Evolutionary conservation across 2,888 invertebrate genomes (phyloP).

Genomic region (Cetonia aurata): DNA sequence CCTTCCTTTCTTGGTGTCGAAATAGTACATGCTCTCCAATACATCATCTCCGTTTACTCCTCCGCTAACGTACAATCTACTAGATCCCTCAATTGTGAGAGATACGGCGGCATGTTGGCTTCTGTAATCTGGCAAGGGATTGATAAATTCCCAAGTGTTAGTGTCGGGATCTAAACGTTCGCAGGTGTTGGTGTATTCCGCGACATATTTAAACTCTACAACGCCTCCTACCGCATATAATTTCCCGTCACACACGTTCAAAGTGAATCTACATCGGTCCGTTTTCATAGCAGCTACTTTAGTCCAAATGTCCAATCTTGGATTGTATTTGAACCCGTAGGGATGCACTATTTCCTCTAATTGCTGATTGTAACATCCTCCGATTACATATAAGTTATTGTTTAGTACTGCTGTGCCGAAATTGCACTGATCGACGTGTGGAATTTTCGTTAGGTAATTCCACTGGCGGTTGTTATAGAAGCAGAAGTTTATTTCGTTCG

Average conservation of each 20-base stretch:
- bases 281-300: slow-evolving; percentile 77
- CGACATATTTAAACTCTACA: slow-evolving; percentile 69
- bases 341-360: slow-evolving; percentile 79
- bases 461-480: slow-evolving; percentile 72
- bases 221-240: slow-evolving; percentile 77
- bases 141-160: slow-evolving; percentile 73
- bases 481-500: slow-evolving; percentile 77
- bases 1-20: slow-evolving; percentile 68
- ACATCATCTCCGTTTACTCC: slow-evolving; percentile 71
- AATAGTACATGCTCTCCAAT: slow-evolving; percentile 67
- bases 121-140: slow-evolving; percentile 70
- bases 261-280: slow-evolving; percentile 76
- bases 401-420: slow-evolving; percentile 78
- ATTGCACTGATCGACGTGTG: slow-evolving; percentile 81
- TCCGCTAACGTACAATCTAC: slow-evolving; percentile 64
- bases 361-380: slow-evolving; percentile 79
- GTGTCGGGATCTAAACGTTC: slow-evolving; percentile 73
- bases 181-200: slow-evolving; percentile 65
- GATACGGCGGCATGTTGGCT: slow-evolving; percentile 69
- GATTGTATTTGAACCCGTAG: slow-evolving; percentile 75
- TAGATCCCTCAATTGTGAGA: slow-evolving; percentile 25
- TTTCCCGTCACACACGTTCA: slow-evolving; percentile 70
- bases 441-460: slow-evolving; percentile 76
- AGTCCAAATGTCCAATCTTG: slow-evolving; percentile 74
- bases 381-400: slow-evolving; percentile 78